phyloP scores from a whole-genome alignment of 2,797 vertebrate genomes.

The Podargus strigoides region DNA sequence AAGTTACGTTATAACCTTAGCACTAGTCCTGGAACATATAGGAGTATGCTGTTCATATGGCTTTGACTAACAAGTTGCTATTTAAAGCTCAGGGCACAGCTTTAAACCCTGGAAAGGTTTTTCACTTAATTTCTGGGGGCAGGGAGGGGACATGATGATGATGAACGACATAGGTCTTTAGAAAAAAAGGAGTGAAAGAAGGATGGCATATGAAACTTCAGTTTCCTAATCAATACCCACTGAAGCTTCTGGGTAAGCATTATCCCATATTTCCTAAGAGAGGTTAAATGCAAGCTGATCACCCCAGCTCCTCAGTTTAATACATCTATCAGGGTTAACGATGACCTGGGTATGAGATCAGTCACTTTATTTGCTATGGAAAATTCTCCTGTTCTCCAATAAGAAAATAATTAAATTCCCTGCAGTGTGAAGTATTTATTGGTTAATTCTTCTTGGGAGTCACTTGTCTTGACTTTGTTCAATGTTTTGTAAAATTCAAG shows the following conservation, averaged over 20 bases:
- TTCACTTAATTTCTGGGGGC: neutral
- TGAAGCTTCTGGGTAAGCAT: neutral
- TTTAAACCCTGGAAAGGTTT: neutral
- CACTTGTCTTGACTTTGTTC: conserved; percentile 8
- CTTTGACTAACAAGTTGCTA: neutral
- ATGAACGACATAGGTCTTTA: rapidly evolving
- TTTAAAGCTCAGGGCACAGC: conserved; percentile 30
- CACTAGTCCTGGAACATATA: neutral
- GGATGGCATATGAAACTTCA: neutral
- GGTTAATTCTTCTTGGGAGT: neutral
- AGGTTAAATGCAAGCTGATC: neutral
- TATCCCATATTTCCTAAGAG: neutral
- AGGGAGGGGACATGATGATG: rapidly evolving
- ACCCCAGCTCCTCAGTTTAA: neutral
- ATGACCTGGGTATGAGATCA: neutral
- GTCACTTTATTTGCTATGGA: neutral
- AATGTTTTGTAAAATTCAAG: conserved; percentile 36
- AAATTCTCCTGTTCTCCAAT: neutral
- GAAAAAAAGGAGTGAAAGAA: neutral
- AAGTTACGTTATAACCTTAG: neutral
- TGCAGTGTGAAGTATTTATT: neutral
- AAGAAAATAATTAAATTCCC: conserved; percentile 14
- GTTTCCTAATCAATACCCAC: neutral
- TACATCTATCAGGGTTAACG: neutral
- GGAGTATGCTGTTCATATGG: neutral